Evolutionary conservation across 2,888 invertebrate genomes (phyloP), one percentile per base, ranked within the genome.

Genomic region (Temnothorax ravouxi): DNA sequence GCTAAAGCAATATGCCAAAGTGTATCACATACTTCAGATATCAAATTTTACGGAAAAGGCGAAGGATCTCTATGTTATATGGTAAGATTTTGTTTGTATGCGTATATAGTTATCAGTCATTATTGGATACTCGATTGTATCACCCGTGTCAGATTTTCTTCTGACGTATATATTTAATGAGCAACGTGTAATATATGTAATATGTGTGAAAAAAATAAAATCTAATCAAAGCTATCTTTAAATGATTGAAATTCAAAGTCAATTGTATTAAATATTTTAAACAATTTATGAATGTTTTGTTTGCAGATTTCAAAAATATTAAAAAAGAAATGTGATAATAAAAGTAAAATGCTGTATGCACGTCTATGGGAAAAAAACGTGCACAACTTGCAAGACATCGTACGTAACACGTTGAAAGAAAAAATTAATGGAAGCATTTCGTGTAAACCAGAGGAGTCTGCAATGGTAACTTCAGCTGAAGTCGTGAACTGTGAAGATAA

Each of bases 311-410:
- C 25, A 8, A 56, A 56, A 56, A 21, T 56, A 56, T 56, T 56
- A 56, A 56, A 56, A 11, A 44, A 64, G 15, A 64, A 64, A 41
- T 64, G 56, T 56, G 56, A 56, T 25, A 56, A 56, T 56, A 56
- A 56, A 11, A 56, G 11, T 56, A 21, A 11, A 56, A 11, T 56
- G 56, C 21, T 11, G 29, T 56, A 56, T 56, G 21, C 21, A 50
- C 34, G 34, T 34, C 34, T 34, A 4, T 34, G 34, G 34, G 5
- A 34, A 34, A 34, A 34, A 34, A 34, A 34, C 34, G 34, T 34
- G 34, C 34, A 34, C 34, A 34, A 34, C 34, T 34, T 34, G 34
- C 34, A 34, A 34, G 34, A 34, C 34, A 34, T 34, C 34, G 34
- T 34, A 3, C 34, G 34, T 34, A 34, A 34, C 34, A 34, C 34